Evolutionary conservation across 2,113 vertebrate genomes (phyloP).

Genomic region (Murina feae): DNA sequence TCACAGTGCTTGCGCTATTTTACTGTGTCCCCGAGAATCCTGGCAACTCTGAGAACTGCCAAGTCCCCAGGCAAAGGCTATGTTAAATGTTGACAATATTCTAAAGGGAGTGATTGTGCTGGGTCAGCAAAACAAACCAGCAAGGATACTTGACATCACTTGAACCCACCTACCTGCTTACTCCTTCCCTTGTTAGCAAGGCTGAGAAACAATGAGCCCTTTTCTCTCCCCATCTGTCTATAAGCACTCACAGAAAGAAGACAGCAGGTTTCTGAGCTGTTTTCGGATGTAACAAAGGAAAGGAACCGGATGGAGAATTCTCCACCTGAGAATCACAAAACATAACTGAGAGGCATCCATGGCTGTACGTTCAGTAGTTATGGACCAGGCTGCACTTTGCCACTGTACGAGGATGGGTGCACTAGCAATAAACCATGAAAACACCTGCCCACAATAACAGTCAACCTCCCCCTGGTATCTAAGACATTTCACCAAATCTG

Average conservation of each 20-base stretch:
- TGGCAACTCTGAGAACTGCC: background rate
- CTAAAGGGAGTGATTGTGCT: background rate
- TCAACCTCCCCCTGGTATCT: background rate
- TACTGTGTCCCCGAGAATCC: background rate
- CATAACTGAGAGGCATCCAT: background rate
- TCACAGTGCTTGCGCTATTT: background rate
- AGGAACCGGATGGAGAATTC: background rate
- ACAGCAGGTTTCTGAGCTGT: background rate
- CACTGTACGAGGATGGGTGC: background rate
- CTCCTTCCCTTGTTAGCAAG: background rate
- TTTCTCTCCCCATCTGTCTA: constrained; percentile 26
- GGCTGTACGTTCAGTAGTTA: background rate
- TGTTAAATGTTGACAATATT: background rate
- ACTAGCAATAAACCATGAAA: background rate
- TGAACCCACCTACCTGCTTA: constrained; percentile 15
- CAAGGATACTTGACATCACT: constrained; percentile 30
- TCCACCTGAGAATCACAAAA: background rate
- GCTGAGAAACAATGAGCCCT: constrained; percentile 41
- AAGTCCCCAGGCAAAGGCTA: constrained; percentile 1
- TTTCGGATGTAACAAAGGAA: constrained; percentile 37
- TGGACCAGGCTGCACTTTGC: background rate
- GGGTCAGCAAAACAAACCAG: constrained; percentile 17
- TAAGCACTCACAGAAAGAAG: background rate
- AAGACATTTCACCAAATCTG: background rate
- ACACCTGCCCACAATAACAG: background rate